Base-by-base conservation (phyloP, 2,888 invertebrate genomes). In the Halocaridina rubra region DNA sequence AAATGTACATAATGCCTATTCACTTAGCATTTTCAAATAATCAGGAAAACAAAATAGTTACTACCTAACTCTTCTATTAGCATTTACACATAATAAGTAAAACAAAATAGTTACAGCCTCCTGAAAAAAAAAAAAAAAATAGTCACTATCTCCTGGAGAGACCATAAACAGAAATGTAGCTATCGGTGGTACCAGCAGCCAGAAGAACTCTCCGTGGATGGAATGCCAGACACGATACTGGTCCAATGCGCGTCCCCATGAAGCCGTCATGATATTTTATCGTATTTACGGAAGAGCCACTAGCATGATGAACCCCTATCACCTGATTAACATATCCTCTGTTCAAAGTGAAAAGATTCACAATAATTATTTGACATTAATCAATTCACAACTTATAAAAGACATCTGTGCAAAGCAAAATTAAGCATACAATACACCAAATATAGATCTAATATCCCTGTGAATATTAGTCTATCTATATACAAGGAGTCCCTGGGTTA, bases 181-280 rank as follows among this genome's bases (percentile, higher is more conserved):
- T 95, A 92, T 98, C 98, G 89, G 95, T 94, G 87, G 95, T 95
- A 88, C 97, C 97, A 89, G 96, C 95, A 88, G 96, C 97, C 90
- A 98, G 92, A 88, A 94, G 93, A 89, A 96, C 94, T 90, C 95
- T 94, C 90, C 96, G 94, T 53, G 97, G 96, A 91, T 98, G 98
- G 92, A 97, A 98, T 89, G 95, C 94, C 89, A 98, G 92, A 90
- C 96, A 97, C 89, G 95, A 95, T 86, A 97, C 95, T 67, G 97
- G 95, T 22, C 75, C 96, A 89, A 96, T 96, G 90, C 96, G 93
- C 89, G 96, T 94, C 19, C 93, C 93, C 93, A 96, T 95, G 92
- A 98, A 97, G 80, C 98, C 97, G 90, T 98, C 97, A 91, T 97
- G 96, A 91, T 95, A 95, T 90, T 95, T 95, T 90, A 98, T 95